Base-by-base conservation (phyloP, 2,888 invertebrate species). In the Acanthoscelides obtectus region DNA sequence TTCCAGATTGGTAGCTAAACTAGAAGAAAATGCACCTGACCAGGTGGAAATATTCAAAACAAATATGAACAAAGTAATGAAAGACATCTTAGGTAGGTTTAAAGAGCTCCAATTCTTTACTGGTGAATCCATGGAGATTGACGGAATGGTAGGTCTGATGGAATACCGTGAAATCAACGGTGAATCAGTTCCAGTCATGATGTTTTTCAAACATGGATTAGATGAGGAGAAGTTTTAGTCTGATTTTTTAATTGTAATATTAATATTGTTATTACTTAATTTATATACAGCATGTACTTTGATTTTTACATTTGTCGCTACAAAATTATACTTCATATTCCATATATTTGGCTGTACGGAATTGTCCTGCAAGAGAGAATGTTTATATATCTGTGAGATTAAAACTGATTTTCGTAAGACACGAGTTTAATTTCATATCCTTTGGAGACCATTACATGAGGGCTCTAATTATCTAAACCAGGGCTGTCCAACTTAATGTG, bases 161-260 rank as follows among this genome's bases (percentile, higher is more conserved):
- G 97, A 97, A 86, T 98, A 97, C 87, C 92, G 96, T 84, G 97
- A 97, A 75, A 91, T 95, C 73, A 90, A 95, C 79, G 95, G 94
- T 69, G 89, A 90, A 2, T 92, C 92, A 77, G 89, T 93, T 70
- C 98, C 98, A 69, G 92, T 96, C 79, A 88, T 98, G 85, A 95
- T 97, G 94, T 96, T 97, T 87, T 96, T 96, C 88, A 98, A 97
- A 87, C 97, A 98, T 81, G 98, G 97, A 76, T 90, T 98, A 75
- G 91, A 93, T 72, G 97, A 97, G 86, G 98, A 98, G 87, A 98
- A 99, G 87, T 95, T 94, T 88, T 97, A 95, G 88, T 75, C 69
- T 70, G 74, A 73, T 77, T 76, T 75, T 75, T 22, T 66, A 66
- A 21, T 66, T 12, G 66, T 66, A 66, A 66, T 22, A 66, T 66